Evolutionary conservation across 2,797 vertebrate species (phyloP).

Genomic region (Malurus leucopterus): DNA sequence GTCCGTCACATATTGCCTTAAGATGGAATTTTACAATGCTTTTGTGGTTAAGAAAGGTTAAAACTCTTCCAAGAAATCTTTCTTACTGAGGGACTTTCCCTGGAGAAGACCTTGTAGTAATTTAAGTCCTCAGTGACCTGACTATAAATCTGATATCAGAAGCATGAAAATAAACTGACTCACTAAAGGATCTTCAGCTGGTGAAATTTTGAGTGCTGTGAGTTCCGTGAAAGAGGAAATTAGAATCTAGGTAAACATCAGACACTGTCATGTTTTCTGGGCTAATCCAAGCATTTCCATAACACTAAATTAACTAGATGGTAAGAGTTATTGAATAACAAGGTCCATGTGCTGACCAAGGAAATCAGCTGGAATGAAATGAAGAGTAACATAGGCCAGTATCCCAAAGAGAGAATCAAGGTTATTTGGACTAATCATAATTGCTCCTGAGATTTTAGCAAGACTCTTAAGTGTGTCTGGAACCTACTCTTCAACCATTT

Average conservation of each 20-base stretch:
- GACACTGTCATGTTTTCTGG: constrained; percentile 50
- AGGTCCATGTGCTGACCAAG: constrained; percentile 22
- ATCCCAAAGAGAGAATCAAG: background rate
- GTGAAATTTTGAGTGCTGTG: constrained; percentile 55
- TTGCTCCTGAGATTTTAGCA: background rate
- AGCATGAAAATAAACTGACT: constrained; percentile 45
- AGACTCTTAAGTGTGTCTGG: background rate
- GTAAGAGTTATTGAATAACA: constrained; percentile 52
- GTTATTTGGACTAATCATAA: background rate
- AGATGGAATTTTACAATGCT: constrained; percentile 28
- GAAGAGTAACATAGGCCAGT: constrained; percentile 13
- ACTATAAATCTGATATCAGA: constrained; percentile 41
- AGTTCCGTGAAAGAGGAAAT: constrained; percentile 55
- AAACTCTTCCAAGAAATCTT: constrained; percentile 35
- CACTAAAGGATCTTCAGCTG: constrained; percentile 33
- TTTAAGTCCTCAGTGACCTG: constrained; percentile 52
- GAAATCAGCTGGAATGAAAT: background rate
- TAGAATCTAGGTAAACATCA: constrained; percentile 57
- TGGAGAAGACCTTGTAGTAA: constrained; percentile 48
- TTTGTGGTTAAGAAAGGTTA: constrained; percentile 47
- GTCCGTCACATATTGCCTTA: constrained; percentile 30
- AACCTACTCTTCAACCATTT: background rate
- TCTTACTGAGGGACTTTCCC: constrained; percentile 21
- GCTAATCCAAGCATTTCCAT: constrained; percentile 37
- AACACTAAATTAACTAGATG: constrained; percentile 7